Evolutionary conservation across 2,113 vertebrate genomes (phyloP).

Genomic region (Eulacestoma nigropectus): DNA sequence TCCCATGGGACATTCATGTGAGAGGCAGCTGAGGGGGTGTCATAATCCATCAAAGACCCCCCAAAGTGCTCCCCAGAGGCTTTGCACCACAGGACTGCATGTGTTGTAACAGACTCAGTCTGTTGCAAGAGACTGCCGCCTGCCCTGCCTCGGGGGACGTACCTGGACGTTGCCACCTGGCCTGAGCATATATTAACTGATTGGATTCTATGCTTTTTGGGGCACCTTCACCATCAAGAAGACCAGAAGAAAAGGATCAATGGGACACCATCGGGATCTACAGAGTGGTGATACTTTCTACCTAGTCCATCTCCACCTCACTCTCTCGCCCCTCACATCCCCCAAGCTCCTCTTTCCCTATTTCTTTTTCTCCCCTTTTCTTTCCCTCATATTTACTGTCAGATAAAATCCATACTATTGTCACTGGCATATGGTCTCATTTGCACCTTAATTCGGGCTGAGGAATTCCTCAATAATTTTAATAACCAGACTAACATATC

Average conservation of each 20-base stretch:
- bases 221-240: not conserved
- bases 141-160: rapidly evolving
- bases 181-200: not conserved
- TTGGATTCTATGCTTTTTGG: not conserved
- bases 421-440: not conserved
- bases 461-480: not conserved
- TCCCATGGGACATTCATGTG: not conserved
- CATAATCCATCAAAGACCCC: not conserved
- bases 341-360: not conserved
- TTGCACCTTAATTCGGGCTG: not conserved
- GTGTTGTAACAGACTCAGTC: not conserved
- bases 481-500: not conserved
- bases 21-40: not conserved
- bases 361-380: not conserved
- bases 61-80: not conserved
- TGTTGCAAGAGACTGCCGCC: not conserved
- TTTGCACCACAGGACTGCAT: not conserved
- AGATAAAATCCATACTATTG: not conserved
- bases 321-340: not conserved
- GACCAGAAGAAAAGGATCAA: not conserved
- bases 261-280: not conserved
- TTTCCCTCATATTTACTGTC: not conserved
- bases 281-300: not conserved
- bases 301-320: not conserved
- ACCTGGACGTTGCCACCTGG: not conserved